Conservation (phyloP, 2,888 invertebrate genomes). For the Phytoseiulus persimilis region DNA sequence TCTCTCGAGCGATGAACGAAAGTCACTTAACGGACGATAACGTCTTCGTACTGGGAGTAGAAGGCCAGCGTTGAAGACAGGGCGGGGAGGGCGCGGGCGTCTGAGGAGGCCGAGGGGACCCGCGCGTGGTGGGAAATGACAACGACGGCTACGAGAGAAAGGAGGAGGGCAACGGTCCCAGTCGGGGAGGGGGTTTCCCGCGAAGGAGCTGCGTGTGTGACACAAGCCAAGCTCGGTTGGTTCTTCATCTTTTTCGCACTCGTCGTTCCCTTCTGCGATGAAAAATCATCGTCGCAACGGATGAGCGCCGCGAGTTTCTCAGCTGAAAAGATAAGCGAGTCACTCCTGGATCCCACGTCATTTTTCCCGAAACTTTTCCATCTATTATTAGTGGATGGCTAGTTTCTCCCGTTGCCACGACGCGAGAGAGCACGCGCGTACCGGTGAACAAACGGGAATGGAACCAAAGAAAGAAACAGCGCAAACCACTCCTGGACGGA, state of each 20-base stretch:
- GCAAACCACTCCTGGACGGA: no score
- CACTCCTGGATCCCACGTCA: background rate
- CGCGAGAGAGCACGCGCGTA: no score
- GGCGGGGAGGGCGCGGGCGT: background rate
- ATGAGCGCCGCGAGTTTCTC: background rate
- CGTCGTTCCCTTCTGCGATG: background rate
- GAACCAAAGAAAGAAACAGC: no score
- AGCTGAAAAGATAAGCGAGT: background rate
- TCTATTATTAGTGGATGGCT: background rate
- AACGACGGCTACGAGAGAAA: no score
- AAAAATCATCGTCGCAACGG: slow-evolving; percentile 5
- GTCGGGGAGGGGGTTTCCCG: background rate
- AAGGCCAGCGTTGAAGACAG: background rate
- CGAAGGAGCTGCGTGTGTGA: background rate
- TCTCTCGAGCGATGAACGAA: background rate
- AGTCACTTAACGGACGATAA: background rate
- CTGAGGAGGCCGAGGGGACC: background rate
- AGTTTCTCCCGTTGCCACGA: no score
- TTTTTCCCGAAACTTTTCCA: background rate
- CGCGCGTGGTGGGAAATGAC: background rate
- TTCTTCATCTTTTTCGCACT: background rate
- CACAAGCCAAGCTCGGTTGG: background rate
- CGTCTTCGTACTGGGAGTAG: background rate
- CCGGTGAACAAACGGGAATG: no score
- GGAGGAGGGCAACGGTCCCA: no score